These are phyloP conservation scores for Oscheius sp. DNA, from an alignment of 2,888 invertebrate genomes.

Conservation along the genomic window DNA sequence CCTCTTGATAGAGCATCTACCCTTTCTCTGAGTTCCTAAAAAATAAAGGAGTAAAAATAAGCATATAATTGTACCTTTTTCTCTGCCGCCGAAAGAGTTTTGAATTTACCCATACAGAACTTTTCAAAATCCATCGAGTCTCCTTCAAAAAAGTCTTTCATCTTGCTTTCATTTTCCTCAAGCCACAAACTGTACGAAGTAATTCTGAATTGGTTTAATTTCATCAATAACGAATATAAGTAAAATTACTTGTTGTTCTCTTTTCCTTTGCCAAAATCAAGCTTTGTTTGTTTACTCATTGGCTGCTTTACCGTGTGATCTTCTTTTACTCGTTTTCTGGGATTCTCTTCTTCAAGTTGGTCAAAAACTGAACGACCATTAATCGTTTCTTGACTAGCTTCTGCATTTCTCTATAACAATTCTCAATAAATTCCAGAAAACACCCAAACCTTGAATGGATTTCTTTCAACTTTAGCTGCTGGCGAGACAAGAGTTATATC, in stretches of 20 bases:
- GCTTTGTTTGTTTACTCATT: conserved; percentile 23
- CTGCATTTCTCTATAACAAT: neutral
- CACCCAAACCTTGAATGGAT: conserved; percentile 13
- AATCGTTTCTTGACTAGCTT: neutral
- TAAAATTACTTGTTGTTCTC: conserved; percentile 19
- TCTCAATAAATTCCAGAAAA: neutral
- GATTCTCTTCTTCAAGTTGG: conserved; percentile 28
- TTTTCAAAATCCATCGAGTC: conserved; percentile 42
- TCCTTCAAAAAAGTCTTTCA: conserved; percentile 35
- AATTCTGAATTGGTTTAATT: no score
- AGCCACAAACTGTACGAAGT: conserved; percentile 48
- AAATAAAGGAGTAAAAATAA: no score
- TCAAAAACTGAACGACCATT: conserved; percentile 32
- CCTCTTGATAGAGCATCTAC: no score
- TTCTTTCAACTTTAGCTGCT: neutral
- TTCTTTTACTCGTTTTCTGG: conserved; percentile 16
- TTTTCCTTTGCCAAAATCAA: conserved; percentile 22
- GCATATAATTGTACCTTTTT: no score
- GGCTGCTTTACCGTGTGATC: conserved; percentile 1
- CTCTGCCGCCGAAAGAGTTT: conserved; percentile 37
- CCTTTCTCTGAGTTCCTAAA: no score
- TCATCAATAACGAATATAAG: no score
- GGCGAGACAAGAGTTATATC: neutral
- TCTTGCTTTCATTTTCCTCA: conserved; percentile 32
- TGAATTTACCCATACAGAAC: conserved; percentile 48